A percentile compares a stretch with the other conserved stretches of the same genome.
These are phyloP conservation scores for Agapornis canus DNA, from an alignment of 2,797 vertebrate species.

Conservation along the genomic window DNA sequence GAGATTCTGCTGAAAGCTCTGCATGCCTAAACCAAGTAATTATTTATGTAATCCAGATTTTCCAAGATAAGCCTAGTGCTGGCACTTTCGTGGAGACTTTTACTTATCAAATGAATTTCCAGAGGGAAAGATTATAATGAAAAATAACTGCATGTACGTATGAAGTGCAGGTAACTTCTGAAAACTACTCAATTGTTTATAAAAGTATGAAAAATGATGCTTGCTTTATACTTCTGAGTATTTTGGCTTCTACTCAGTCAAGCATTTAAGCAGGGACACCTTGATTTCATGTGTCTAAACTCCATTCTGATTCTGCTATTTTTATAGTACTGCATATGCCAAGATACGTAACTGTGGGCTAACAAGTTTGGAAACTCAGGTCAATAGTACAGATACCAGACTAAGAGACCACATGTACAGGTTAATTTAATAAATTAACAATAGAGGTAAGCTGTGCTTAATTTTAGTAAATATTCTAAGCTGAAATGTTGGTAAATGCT, in stretches of 20 bases:
- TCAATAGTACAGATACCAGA: not conserved
- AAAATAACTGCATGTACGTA: not conserved
- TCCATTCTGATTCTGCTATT: not conserved
- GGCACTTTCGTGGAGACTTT: not conserved
- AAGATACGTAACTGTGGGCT: not conserved
- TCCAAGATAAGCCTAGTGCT: not conserved
- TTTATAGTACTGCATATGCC: not conserved
- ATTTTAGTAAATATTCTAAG: not conserved
- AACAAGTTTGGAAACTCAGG: not conserved
- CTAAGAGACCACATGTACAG: no score
- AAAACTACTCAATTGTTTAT: not conserved
- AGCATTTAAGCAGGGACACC: not conserved
- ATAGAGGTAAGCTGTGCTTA: not conserved
- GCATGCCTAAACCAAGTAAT: not conserved
- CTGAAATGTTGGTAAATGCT: no score
- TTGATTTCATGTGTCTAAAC: rapidly evolving
- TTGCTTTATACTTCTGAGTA: not conserved
- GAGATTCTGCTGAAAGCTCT: not conserved
- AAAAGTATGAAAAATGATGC: not conserved
- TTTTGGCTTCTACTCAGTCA: not conserved
- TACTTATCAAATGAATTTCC: not conserved
- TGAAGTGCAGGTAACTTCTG: not conserved
- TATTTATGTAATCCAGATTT: not conserved
- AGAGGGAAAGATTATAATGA: not conserved
- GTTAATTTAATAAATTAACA: not conserved